Conservation (phyloP, 2,888 invertebrate species). For the Chalcis sispes region DNA sequence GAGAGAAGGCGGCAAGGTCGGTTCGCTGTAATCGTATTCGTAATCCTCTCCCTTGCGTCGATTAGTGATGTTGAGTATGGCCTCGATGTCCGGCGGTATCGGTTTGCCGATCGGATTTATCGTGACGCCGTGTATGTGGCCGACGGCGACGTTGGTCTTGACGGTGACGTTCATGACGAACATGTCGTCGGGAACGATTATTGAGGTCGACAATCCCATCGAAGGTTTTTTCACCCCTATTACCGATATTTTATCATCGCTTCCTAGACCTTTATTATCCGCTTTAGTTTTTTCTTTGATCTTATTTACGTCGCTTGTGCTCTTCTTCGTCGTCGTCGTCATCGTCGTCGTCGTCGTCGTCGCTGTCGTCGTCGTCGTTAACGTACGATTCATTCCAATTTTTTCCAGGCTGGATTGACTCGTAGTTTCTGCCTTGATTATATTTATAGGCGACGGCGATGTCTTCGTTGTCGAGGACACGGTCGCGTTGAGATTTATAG, state of each 20-base stretch:
- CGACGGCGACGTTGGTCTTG: conserved; percentile 73
- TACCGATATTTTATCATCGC: conserved; percentile 18
- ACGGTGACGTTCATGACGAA: conserved; percentile 80
- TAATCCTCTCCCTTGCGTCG: conserved; percentile 78
- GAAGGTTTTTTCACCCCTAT: conserved; percentile 60
- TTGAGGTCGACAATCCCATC: conserved; percentile 63
- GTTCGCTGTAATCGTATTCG: conserved; percentile 84
- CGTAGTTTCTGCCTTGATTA: too few relatives aligned
- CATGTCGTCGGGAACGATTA: conserved; percentile 77
- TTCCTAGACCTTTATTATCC: conserved; percentile 42
- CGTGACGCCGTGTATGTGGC: conserved; percentile 77
- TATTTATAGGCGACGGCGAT: too few relatives aligned
- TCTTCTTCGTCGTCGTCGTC: conserved; percentile 17
- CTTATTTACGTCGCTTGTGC: conserved; percentile 21
- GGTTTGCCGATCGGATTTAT: conserved; percentile 74
- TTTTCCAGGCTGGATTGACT: too few relatives aligned
- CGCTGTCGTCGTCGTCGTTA: conserved; percentile 55
- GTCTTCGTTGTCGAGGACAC: neutral
- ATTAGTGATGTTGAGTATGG: conserved; percentile 76
- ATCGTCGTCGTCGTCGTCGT: conserved; percentile 57
- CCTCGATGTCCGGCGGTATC: conserved; percentile 76
- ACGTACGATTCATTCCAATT: neutral
- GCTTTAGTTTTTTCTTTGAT: neutral
- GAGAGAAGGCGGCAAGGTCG: conserved; percentile 87
- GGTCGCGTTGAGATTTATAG: conserved; percentile 29